These are phyloP conservation scores for Tricholauxania praeusta DNA, from an alignment of 2,888 invertebrate genomes.

Conservation along the genomic window DNA sequence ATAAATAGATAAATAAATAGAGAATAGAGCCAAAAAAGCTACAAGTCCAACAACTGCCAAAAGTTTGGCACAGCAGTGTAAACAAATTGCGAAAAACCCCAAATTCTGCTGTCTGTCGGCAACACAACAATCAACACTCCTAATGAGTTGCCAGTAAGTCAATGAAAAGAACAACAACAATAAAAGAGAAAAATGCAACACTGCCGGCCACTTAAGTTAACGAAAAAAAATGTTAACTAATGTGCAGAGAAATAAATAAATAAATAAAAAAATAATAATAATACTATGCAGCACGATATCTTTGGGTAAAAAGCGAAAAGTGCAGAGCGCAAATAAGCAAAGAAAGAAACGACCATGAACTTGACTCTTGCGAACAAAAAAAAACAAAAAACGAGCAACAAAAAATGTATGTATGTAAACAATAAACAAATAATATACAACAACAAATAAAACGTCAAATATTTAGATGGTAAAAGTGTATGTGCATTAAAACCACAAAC, in stretches of 20 bases:
- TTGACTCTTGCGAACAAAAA: slow-evolving; percentile 39
- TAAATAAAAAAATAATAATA: slow-evolving; percentile 11
- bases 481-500: too few relatives aligned
- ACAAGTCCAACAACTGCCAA: too few relatives aligned
- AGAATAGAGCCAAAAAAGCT: too few relatives aligned
- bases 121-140: too few relatives aligned
- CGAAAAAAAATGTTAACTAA: slow-evolving; percentile 29
- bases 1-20: too few relatives aligned
- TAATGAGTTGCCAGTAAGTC: too few relatives aligned
- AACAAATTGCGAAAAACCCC: too few relatives aligned
- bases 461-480: too few relatives aligned
- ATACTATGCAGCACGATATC: slow-evolving; percentile 28
- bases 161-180: background rate
- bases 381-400: slow-evolving; percentile 21
- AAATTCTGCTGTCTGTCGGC: too few relatives aligned
- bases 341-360: slow-evolving; percentile 37
- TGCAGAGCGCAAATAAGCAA: slow-evolving; percentile 5
- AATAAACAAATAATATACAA: slow-evolving; percentile 40
- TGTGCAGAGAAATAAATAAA: slow-evolving; percentile 22
- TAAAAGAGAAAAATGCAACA: slow-evolving; percentile 6
- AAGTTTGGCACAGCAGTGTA: too few relatives aligned
- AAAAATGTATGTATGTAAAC: slow-evolving; percentile 24
- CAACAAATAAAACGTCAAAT: slow-evolving; percentile 10
- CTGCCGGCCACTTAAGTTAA: background rate
- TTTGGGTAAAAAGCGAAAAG: slow-evolving; percentile 19